phyloP scores from a whole-genome alignment of 2,797 vertebrate genomes.

The Oreonectes daqikongensis region DNA sequence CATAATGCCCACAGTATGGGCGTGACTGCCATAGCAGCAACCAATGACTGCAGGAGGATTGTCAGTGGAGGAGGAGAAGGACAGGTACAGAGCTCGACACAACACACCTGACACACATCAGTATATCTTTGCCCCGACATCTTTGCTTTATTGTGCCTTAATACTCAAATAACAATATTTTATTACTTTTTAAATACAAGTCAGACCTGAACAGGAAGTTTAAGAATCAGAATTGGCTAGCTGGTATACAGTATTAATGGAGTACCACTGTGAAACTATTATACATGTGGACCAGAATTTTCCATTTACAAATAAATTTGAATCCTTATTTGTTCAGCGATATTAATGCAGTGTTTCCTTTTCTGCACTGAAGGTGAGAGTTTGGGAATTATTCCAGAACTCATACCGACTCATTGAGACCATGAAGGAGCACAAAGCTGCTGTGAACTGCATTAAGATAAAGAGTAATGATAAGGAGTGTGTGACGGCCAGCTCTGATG shows the following conservation, averaged over 20 bases:
- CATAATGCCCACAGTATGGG: conserved; percentile 81
- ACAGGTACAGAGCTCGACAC: conserved; percentile 85
- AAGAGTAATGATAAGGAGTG: conserved; percentile 84
- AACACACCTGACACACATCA: too few relatives aligned
- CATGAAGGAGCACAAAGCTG: conserved; percentile 84
- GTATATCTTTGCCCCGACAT: too few relatives aligned
- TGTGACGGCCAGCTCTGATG: conserved; percentile 84
- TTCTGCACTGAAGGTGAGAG: conserved; percentile 73
- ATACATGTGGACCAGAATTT: too few relatives aligned
- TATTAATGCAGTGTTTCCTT: background rate
- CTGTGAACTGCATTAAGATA: conserved; percentile 81
- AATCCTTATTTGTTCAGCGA: too few relatives aligned
- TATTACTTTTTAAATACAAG: too few relatives aligned
- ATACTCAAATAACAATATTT: too few relatives aligned
- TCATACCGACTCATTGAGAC: conserved; percentile 74
- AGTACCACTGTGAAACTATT: too few relatives aligned
- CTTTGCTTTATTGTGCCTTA: too few relatives aligned
- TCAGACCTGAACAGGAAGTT: too few relatives aligned
- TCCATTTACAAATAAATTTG: too few relatives aligned
- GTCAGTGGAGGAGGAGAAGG: conserved; percentile 89
- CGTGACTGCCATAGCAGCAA: conserved; percentile 81
- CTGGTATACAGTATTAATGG: too few relatives aligned
- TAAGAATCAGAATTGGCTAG: too few relatives aligned
- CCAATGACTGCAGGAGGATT: conserved; percentile 81
- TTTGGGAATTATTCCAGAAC: conserved; percentile 79